Evolutionary conservation across 2,888 invertebrate genomes (phyloP), one percentile per base, ranked within the genome.

Genomic region (Lucinisca nassula): DNA sequence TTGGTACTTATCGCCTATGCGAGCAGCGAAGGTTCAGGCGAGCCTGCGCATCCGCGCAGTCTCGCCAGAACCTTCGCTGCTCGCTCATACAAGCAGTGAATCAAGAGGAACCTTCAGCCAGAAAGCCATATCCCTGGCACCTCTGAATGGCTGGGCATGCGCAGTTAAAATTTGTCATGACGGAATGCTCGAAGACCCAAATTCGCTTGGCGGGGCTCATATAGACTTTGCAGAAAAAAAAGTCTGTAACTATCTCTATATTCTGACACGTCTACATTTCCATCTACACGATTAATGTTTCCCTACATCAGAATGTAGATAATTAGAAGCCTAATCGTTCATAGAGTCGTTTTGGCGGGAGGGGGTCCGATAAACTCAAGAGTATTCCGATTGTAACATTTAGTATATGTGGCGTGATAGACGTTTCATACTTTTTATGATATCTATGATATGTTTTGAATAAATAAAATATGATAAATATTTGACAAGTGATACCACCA

Each of bases 401-500:
- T 67, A 67, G 67, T 67, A 67, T 67, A 67, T 67, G 67, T 67
- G 67, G 35, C 67, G 24, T 67, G 67, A 67, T 67, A 67, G 67
- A 67, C 67, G 35, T 67, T 67, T 67, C 67, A 21, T 67, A 35
- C 17, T 67, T 67, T 67, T 67, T 67, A 67, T 17, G 67, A 67
- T 67, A 67, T 67, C 67, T n/a, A 35, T 67, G 67, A 67, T 67
- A 67, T 67, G 67, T 67, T 67, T 67, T 67, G 67, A 67, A 35
- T 67, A 67, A n/a, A 67, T 67, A 67, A 67, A 67, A 67, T 67
- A 67, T 67, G 67, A 67, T 67, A 67, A 67, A 67, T 67, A 67
- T 67, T 67, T 67, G 67, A 67, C 67, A 67, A 67, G 67, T 35
- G 67, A 67, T 67, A 67, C 24, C 35, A 14, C 35, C 21, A 35